Evolutionary conservation across 2,888 invertebrate species (phyloP), one percentile per base, ranked within the genome.

Genomic region (Eilema sororculum): DNA sequence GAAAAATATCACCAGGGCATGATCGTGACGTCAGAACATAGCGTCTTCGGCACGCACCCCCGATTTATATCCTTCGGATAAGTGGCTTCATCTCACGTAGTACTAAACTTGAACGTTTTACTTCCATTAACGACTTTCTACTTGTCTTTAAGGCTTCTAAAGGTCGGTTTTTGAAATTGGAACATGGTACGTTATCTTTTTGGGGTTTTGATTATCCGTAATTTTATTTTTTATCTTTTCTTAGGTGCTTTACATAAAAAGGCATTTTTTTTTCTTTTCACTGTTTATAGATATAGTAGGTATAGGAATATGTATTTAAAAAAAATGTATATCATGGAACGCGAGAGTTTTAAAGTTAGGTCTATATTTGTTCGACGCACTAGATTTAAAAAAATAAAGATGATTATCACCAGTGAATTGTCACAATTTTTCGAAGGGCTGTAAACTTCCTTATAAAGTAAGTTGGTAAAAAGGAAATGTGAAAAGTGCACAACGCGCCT

Each of bases 31-130:
- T 72, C 41, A 69, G 65, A 60, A 65, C 56, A 25, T 64, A 67
- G 78, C 77, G 77, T 78, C 80, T 78, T 69, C 57, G 74, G 78
- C 86, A 85, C 84, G 84, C 76, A 67, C 69, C 28, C 46, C 65
- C 82, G 81, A 86, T 86, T 81, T 82, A 83, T 86, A 82, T 75
- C 74, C 56, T 59, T 5, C 28, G 75, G 77, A 80, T 84, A 81
- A 80, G 78, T 80, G 79, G 73, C 76, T 74, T 57, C 68, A 70
- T 72, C 73, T 73, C 81, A 81, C 82, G 83, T 77, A 74, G 68
- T 56, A 33, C 10, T 60, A 46, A 69, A 58, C 52, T 68, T 66
- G 13, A 30, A 59, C 52, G 41, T 68, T 70, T 73, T 66, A 67
- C 52, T 57, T 58, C 52, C 65, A 67, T 62, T 73, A 58, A 46